Conservation (phyloP, 1,140 invertebrate species). For the Trichonephila clavipes region DNA sequence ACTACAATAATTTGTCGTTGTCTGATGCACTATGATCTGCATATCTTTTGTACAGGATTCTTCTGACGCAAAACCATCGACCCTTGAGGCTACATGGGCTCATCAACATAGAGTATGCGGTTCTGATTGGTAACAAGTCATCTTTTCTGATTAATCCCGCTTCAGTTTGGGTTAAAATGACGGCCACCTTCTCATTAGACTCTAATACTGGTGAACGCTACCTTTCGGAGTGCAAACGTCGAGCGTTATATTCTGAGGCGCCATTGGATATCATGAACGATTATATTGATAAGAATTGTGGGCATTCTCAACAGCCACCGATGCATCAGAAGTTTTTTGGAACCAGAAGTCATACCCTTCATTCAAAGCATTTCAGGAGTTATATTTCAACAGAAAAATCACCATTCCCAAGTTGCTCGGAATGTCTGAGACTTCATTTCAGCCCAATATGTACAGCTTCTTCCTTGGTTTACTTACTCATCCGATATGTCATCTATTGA, state of each 20-base stretch:
- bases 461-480: too few relatives aligned
- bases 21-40: background rate
- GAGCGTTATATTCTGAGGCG: background rate
- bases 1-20: background rate
- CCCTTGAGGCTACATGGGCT: background rate
- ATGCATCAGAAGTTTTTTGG: background rate
- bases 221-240: background rate
- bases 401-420: too few relatives aligned
- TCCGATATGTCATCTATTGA: too few relatives aligned
- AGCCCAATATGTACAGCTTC: too few relatives aligned
- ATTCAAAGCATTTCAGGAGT: too few relatives aligned
- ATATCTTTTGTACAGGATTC: background rate
- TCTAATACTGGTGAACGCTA: background rate
- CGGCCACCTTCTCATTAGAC: background rate
- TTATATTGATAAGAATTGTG: background rate
- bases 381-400: too few relatives aligned
- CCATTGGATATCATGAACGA: background rate
- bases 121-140: background rate
- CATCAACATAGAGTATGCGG: background rate
- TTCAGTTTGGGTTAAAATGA: background rate
- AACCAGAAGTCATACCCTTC: background rate
- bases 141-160: background rate
- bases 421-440: too few relatives aligned
- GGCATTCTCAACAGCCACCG: background rate
- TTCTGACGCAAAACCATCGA: background rate